Evolutionary conservation across 2,113 vertebrate species (phyloP).

Genomic region (Leptosomus discolor): DNA sequence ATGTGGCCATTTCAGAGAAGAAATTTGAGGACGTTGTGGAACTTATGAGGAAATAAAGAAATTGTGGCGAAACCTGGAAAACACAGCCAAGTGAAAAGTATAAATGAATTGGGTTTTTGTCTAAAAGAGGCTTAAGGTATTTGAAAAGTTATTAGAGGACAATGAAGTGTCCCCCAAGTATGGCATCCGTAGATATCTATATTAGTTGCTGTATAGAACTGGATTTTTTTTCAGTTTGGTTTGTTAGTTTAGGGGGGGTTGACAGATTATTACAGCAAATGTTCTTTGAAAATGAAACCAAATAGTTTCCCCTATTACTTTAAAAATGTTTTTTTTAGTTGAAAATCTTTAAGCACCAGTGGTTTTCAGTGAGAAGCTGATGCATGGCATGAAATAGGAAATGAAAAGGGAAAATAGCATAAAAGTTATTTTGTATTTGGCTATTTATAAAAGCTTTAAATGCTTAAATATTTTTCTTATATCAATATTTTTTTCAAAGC

Average conservation of each 20-base stretch:
- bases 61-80: neutral
- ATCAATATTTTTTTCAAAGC: neutral
- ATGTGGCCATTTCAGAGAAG: accelerated
- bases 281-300: neutral
- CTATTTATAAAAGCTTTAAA: neutral
- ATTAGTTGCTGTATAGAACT: neutral
- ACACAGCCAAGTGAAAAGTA: neutral
- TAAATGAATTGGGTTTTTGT: neutral
- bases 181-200: neutral
- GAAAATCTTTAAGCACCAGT: neutral
- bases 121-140: neutral
- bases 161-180: neutral
- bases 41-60: neutral
- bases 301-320: neutral
- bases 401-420: neutral
- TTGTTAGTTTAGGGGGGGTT: neutral
- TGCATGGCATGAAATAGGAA: neutral
- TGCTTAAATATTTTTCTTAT: neutral
- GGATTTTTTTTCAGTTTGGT: neutral
- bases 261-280: neutral
- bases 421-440: neutral
- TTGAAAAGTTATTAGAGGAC: neutral
- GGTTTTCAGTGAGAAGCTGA: neutral
- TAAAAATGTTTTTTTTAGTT: neutral
- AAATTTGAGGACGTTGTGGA: neutral